phyloP scores from a whole-genome alignment of 2,888 invertebrate genomes.

The Nyleta sp. region DNA sequence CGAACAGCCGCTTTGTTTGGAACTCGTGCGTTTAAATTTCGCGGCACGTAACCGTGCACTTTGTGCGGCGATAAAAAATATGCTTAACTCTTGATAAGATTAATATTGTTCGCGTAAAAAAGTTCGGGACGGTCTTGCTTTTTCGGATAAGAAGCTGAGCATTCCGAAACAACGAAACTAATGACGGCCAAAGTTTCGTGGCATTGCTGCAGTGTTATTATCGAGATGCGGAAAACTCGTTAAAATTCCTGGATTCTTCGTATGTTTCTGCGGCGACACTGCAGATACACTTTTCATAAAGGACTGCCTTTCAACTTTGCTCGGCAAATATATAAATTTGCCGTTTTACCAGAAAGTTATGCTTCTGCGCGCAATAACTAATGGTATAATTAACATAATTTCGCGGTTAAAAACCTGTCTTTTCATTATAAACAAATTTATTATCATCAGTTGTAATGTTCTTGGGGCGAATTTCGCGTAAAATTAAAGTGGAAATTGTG shows the following conservation, averaged over 20 bases:
- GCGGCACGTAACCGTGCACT: neutral
- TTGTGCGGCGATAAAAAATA: neutral
- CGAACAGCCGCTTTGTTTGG: too few species aligned
- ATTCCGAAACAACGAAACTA: conserved; percentile 48
- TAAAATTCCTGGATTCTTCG: conserved; percentile 74
- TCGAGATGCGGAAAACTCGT: conserved; percentile 75
- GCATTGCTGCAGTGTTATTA: conserved; percentile 53
- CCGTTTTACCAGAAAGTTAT: too few species aligned
- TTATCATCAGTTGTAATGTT: too few species aligned
- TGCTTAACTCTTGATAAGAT: conserved; percentile 27
- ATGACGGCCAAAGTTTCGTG: conserved; percentile 49
- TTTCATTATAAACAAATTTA: too few species aligned
- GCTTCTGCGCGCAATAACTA: too few species aligned
- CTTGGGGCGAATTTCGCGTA: too few species aligned
- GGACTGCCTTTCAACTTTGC: conserved; percentile 13
- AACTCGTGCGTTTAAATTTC: conserved; percentile 8
- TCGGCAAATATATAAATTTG: conserved; percentile 19
- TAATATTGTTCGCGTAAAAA: conserved; percentile 42
- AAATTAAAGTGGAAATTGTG: too few species aligned
- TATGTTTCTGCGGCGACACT: conserved; percentile 72
- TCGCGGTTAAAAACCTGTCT: too few species aligned
- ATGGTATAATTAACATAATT: too few species aligned
- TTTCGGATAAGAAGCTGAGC: conserved; percentile 45
- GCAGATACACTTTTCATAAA: conserved; percentile 70
- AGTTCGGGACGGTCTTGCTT: conserved; percentile 23